phyloP scores from a whole-genome alignment of 2,113 vertebrate genomes.

The Otus sunia region DNA sequence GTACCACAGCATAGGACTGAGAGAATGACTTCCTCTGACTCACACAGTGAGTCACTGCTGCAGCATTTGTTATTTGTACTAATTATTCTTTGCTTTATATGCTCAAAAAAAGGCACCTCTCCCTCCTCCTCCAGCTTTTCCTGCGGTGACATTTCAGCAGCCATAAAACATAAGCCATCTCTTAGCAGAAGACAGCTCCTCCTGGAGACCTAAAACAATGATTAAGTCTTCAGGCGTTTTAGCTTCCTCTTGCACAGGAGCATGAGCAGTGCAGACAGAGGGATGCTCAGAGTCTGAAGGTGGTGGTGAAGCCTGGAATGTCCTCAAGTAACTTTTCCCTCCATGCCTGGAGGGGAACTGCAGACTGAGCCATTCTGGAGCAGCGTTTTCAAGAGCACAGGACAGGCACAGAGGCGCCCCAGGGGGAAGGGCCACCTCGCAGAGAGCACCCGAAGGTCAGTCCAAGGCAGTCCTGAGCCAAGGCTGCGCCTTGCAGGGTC shows the following conservation, averaged over 20 bases:
- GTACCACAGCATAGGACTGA: neutral
- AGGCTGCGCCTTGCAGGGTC: neutral
- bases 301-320: neutral
- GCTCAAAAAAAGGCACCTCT: constrained; percentile 49
- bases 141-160: constrained; percentile 46
- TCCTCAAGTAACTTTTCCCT: neutral
- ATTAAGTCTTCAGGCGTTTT: neutral
- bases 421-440: rapidly evolving
- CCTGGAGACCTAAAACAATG: neutral
- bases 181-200: neutral
- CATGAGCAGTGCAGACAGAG: neutral
- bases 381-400: neutral
- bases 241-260: neutral
- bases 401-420: neutral
- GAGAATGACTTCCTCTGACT: constrained; percentile 66
- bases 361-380: neutral
- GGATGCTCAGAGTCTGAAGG: neutral
- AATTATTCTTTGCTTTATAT: constrained; percentile 40
- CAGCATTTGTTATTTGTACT: constrained; percentile 69
- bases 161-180: neutral
- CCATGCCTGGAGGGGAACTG: neutral
- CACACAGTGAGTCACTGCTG: constrained; percentile 78
- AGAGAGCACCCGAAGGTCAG: neutral
- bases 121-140: constrained; percentile 50
- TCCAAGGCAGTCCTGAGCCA: neutral